Conservation (phyloP, 2,113 vertebrate genomes). For the Chaetodon auriga region DNA sequence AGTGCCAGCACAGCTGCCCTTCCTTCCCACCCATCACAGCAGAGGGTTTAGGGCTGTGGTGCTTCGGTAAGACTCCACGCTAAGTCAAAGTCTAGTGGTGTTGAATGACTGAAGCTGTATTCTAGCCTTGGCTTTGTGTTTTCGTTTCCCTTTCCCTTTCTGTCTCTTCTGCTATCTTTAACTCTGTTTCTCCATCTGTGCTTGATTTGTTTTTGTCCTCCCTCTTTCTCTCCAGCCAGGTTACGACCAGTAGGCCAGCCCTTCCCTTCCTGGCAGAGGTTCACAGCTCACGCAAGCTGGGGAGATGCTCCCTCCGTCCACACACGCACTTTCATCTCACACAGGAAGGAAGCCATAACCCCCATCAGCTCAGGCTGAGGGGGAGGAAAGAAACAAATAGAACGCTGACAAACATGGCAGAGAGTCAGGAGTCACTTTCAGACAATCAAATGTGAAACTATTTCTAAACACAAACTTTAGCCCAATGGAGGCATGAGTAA, state of each 20-base stretch:
- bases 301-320: slow-evolving; percentile 4
- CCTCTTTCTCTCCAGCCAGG: slow-evolving; percentile 22
- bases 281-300: slow-evolving; percentile 1
- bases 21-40: slow-evolving; percentile 5
- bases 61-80: neutral
- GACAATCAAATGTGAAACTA: neutral
- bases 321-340: slow-evolving; percentile 53
- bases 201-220: neutral
- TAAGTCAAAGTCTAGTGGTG: neutral
- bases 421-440: neutral
- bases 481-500: neutral
- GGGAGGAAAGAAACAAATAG: neutral
- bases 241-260: slow-evolving; percentile 52
- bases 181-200: slow-evolving; percentile 18
- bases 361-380: neutral
- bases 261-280: slow-evolving; percentile 49
- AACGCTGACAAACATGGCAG: neutral
- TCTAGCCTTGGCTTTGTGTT: too few relatives aligned
- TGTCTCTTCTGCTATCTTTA: neutral
- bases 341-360: slow-evolving; percentile 37
- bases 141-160: too few relatives aligned
- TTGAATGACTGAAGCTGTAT: neutral
- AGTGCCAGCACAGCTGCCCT: slow-evolving; percentile 48
- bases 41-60: neutral
- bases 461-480: neutral